Conservation (phyloP, 2,888 invertebrate genomes). For the Andrena trimmerana region DNA sequence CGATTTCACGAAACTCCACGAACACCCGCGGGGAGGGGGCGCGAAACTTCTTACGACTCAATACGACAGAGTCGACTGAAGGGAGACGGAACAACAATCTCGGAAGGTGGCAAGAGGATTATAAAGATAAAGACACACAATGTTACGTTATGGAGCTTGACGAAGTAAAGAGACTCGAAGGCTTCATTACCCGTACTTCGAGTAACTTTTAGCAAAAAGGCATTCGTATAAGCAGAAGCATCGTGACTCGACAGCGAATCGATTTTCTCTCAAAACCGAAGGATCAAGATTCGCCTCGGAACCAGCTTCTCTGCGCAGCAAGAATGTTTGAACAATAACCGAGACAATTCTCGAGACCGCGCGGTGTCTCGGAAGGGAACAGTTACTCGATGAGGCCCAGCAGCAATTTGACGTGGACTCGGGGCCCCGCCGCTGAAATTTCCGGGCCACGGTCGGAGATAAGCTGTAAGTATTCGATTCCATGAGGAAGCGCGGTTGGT, state of each 20-base stretch:
- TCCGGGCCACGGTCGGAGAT: slow-evolving; percentile 1
- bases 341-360: background rate
- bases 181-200: too few species aligned
- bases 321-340: slow-evolving; percentile 10
- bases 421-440: background rate
- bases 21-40: background rate
- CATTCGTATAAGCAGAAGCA: too few species aligned
- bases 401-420: background rate
- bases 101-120: too few species aligned
- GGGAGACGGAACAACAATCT: background rate
- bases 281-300: background rate
- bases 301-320: background rate
- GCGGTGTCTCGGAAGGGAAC: background rate
- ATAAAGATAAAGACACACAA: too few species aligned
- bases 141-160: too few species aligned
- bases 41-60: slow-evolving; percentile 10
- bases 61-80: background rate
- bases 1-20: slow-evolving; percentile 40
- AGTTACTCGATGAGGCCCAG: background rate
- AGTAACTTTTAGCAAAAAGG: too few species aligned
- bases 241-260: slow-evolving; percentile 4
- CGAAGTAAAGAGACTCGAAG: too few species aligned
- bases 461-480: slow-evolving; percentile 9
- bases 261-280: background rate
- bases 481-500: slow-evolving; percentile 12